Conservation (phyloP, 2,888 invertebrate genomes). For the Notodonta dromedarius region DNA sequence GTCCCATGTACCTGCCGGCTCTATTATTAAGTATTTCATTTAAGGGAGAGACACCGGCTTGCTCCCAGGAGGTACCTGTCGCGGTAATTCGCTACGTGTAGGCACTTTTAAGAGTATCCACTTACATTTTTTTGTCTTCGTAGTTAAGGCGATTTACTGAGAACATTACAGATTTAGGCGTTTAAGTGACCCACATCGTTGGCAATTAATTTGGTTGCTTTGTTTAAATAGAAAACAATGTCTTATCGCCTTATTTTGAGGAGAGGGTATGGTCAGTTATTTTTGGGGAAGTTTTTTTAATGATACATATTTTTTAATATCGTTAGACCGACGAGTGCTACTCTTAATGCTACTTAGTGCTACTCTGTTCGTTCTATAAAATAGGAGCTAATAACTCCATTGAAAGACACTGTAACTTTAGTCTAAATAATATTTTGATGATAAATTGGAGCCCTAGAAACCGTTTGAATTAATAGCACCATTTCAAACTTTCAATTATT, state of each 20-base stretch:
- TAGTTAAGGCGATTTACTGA: conserved; percentile 62
- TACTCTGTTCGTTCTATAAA: no score
- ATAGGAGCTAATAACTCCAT: conserved; percentile 4
- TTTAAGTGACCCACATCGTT: conserved; percentile 25
- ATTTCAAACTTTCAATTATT: conserved; percentile 29
- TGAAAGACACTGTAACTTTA: conserved; percentile 6
- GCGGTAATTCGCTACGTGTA: conserved; percentile 71
- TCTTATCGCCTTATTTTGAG: no score
- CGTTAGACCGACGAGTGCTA: no score
- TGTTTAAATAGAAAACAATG: no score
- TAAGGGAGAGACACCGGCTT: conserved; percentile 63
- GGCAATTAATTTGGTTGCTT: conserved; percentile 7
- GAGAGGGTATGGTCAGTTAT: no score
- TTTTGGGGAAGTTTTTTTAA: no score
- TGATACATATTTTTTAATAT: no score
- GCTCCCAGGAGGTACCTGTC: conserved; percentile 77
- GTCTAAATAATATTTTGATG: conserved; percentile 9
- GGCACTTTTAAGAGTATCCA: conserved; percentile 43
- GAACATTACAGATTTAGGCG: conserved; percentile 49
- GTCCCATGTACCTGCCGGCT: conserved; percentile 58
- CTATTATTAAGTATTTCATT: conserved; percentile 80
- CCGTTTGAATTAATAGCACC: conserved; percentile 23
- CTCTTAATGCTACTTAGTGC: no score
- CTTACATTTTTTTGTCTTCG: conserved; percentile 57
- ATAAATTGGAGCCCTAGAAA: conserved; percentile 12